Percentiles rank a stretch among this genome's conserved stretches.
phyloP scores from a whole-genome alignment of 2,113 vertebrate genomes.

The Phalacrocorax brasilianus region DNA sequence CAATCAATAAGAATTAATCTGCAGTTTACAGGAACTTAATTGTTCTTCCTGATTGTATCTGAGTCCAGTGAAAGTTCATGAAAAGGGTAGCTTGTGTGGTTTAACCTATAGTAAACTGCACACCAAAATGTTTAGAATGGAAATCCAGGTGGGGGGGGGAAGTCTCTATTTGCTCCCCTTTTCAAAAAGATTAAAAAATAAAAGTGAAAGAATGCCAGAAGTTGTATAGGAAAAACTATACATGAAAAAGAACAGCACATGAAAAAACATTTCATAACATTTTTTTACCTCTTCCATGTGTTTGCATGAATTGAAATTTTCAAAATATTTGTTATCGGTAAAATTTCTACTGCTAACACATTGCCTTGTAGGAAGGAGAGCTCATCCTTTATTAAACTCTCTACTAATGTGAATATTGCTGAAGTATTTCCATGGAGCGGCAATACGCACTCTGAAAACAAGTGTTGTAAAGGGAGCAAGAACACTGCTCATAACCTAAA shows the following conservation, averaged over 20 bases:
- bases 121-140: not conserved
- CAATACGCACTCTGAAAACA: not conserved
- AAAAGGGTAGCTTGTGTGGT: not conserved
- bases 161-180: not conserved
- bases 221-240: not conserved
- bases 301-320: not conserved
- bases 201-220: not conserved
- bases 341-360: not conserved
- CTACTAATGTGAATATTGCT: not conserved
- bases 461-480: not conserved
- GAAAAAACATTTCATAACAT: not conserved
- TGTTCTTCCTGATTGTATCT: not conserved
- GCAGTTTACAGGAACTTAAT: not conserved
- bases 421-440: not conserved
- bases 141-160: fast-evolving
- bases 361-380: not conserved
- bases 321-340: not conserved
- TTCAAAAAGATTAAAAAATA: not conserved
- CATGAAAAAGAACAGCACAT: not conserved
- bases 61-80: not conserved
- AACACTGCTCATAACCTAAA: not conserved
- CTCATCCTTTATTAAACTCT: not conserved
- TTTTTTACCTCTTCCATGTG: not conserved
- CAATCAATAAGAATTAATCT: not conserved
- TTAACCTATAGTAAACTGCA: not conserved